Percentiles rank a stretch among this genome's conserved stretches.
phyloP scores from a whole-genome alignment of 2,888 invertebrate genomes.

The Agriopis leucophaearia region DNA sequence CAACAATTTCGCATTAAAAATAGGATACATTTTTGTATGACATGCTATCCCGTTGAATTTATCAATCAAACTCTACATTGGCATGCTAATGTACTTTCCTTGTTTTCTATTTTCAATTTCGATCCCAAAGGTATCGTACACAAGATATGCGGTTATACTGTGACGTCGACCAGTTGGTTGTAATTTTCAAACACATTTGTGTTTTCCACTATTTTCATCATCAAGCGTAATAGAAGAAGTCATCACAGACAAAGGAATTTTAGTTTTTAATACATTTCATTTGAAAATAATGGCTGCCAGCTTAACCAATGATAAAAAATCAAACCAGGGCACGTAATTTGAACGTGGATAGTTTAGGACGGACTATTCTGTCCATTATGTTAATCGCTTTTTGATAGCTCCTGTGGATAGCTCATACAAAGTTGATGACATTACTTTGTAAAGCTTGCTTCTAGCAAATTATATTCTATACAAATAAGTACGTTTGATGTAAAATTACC shows the following conservation, averaged over 20 bases:
- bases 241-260: background rate
- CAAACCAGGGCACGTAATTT: too few relatives aligned
- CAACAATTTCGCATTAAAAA: constrained; percentile 12
- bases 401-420: too few relatives aligned
- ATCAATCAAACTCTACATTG: constrained; percentile 35
- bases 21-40: constrained; percentile 28
- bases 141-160: constrained; percentile 6
- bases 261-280: background rate
- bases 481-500: too few relatives aligned
- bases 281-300: too few relatives aligned
- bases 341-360: too few relatives aligned
- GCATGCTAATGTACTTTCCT: constrained; percentile 35
- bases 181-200: background rate
- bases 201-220: background rate
- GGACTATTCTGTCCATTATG: too few relatives aligned
- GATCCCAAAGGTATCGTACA: constrained; percentile 42
- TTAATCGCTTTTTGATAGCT: too few relatives aligned
- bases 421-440: too few relatives aligned
- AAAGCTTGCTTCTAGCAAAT: too few relatives aligned
- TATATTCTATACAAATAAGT: too few relatives aligned
- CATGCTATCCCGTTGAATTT: constrained; percentile 19
- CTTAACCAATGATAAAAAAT: too few relatives aligned
- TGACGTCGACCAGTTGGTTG: background rate
- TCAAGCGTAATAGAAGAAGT: background rate
- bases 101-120: constrained; percentile 37